Conservation (phyloP, 2,888 invertebrate species). For the Alloplasta piceator region DNA sequence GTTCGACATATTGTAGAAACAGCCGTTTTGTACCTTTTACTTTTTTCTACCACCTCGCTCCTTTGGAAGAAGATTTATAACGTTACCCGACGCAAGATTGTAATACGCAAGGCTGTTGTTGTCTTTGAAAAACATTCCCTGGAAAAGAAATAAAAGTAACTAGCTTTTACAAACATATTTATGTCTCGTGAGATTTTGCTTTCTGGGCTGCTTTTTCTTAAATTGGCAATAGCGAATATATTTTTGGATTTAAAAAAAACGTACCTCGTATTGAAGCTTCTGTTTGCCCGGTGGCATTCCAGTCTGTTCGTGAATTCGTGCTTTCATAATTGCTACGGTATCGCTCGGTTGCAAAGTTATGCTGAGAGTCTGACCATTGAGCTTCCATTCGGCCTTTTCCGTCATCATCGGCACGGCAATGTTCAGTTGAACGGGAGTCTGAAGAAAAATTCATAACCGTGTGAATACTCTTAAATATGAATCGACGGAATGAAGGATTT, state of each 20-base stretch:
- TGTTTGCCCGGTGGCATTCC: constrained; percentile 99
- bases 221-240: neutral
- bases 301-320: constrained; percentile 92
- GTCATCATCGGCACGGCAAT: constrained; percentile 92
- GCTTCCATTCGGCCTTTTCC: constrained; percentile 97
- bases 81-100: constrained; percentile 93
- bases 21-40: constrained; percentile 83
- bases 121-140: constrained; percentile 99
- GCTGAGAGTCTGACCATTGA: constrained; percentile 94
- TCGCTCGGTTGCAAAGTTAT: constrained; percentile 91
- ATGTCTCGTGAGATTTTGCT: too few relatives aligned
- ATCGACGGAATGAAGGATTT: neutral
- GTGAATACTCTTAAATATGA: too few relatives aligned
- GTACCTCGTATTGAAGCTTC: constrained; percentile 96
- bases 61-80: constrained; percentile 95
- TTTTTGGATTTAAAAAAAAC: constrained; percentile 61
- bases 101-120: constrained; percentile 97
- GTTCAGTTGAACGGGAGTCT: constrained; percentile 91
- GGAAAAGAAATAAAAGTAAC: constrained; percentile 79
- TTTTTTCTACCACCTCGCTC: constrained; percentile 99
- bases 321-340: constrained; percentile 93
- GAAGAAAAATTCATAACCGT: constrained; percentile 43
- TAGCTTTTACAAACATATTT: neutral
- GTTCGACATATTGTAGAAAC: constrained; percentile 39
- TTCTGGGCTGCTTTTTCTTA: too few relatives aligned